phyloP scores from a whole-genome alignment of 1,140 invertebrate genomes.

The Aphis craccivora region DNA sequence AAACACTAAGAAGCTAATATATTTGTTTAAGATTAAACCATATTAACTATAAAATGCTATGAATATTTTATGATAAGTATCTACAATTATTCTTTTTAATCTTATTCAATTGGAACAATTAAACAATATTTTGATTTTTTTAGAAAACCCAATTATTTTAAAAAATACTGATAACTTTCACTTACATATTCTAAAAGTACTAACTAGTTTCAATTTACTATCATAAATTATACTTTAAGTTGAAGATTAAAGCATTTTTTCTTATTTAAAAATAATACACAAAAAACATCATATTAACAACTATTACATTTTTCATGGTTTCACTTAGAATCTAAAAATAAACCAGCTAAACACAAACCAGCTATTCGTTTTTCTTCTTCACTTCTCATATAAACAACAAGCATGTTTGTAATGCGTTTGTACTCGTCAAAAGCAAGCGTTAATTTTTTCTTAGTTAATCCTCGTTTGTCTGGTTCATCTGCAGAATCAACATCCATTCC shows the following conservation, averaged over 20 bases:
- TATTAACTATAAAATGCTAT: no score
- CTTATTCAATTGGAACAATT: no score
- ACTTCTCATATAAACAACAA: constrained; percentile 87
- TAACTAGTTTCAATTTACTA: no score
- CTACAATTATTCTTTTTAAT: no score
- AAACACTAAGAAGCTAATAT: no score
- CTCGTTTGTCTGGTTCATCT: constrained; percentile 62
- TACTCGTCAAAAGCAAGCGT: constrained; percentile 96
- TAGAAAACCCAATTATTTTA: no score
- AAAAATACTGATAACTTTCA: no score
- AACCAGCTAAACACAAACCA: constrained; percentile 13
- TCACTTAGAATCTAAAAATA: background rate
- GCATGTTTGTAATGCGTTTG: constrained; percentile 89
- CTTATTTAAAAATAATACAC: background rate
- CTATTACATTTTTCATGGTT: background rate
- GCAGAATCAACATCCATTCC: constrained; percentile 55
- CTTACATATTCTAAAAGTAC: no score
- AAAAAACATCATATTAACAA: background rate
- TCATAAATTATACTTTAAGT: no score
- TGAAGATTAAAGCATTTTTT: background rate
- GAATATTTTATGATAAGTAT: no score
- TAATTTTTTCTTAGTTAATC: constrained; percentile 73
- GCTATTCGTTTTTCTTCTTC: constrained; percentile 75
- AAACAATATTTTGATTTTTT: no score
- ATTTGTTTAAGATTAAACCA: no score